Conservation (phyloP, 2,797 vertebrate species). For the Glossophaga mutica region DNA sequence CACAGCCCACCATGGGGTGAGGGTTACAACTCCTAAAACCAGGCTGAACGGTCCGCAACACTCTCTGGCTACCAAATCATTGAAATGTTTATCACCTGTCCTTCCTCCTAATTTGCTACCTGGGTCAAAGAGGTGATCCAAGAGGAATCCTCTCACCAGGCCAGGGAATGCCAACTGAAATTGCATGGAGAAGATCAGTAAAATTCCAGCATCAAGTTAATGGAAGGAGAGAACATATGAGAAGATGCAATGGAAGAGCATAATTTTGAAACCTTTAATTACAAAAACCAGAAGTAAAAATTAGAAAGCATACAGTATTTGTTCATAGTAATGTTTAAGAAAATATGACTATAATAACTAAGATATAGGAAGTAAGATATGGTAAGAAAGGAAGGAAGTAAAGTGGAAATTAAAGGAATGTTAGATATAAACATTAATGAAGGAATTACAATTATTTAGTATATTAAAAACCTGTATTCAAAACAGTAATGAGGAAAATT, state of each 20-base stretch:
- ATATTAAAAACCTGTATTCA: neutral
- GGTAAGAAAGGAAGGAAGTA: neutral
- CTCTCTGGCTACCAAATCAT: neutral
- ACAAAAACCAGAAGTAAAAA: neutral
- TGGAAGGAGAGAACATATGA: neutral
- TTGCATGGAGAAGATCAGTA: neutral
- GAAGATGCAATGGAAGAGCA: neutral
- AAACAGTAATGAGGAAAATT: conserved; percentile 14
- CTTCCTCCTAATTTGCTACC: neutral
- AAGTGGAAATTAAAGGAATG: neutral
- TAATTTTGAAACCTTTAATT: neutral
- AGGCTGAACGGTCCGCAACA: too few species aligned
- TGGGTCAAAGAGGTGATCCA: neutral
- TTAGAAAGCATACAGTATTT: neutral
- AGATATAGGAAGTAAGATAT: neutral
- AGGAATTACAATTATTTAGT: neutral
- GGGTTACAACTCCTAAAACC: too few species aligned
- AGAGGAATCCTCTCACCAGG: neutral
- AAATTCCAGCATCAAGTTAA: neutral
- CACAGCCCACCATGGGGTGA: too few species aligned
- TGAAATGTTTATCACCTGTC: neutral
- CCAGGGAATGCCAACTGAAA: neutral
- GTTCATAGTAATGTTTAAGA: neutral
- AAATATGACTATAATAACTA: neutral
- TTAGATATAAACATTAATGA: neutral